These are phyloP conservation scores for Microcebus ravelobensis DNA, from an alignment of 2,113 vertebrate genomes.

Conservation along the genomic window DNA sequence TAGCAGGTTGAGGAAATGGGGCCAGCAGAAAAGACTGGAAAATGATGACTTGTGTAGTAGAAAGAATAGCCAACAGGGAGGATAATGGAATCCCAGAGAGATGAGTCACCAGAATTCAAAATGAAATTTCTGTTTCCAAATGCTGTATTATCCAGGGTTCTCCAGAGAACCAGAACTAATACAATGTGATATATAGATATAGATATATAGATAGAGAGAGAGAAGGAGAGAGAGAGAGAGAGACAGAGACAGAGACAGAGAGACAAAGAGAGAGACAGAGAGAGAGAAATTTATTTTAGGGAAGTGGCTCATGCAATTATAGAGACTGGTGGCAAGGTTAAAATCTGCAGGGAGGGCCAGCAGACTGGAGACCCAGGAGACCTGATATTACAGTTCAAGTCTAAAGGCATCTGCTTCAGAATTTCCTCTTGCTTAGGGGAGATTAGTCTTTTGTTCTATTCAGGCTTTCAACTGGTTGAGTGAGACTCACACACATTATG, in stretches of 20 bases:
- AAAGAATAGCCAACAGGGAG: background rate
- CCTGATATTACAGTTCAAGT: background rate
- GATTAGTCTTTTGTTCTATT: background rate
- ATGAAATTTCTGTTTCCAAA: background rate
- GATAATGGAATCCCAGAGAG: background rate
- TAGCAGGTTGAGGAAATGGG: background rate
- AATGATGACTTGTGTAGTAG: background rate
- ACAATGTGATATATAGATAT: background rate
- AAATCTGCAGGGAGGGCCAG: background rate
- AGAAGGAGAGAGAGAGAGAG: no score
- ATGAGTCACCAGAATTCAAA: background rate
- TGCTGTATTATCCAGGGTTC: background rate
- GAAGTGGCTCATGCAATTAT: background rate
- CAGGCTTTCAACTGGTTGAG: background rate
- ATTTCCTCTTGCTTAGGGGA: background rate
- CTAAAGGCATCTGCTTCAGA: background rate
- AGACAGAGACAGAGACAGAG: background rate
- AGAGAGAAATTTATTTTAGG: background rate
- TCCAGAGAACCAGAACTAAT: background rate
- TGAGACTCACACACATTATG: background rate
- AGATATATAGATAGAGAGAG: no score
- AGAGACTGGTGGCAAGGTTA: background rate
- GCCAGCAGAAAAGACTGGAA: background rate
- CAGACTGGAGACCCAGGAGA: background rate
- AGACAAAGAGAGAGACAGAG: background rate